Conservation (phyloP, 2,113 vertebrate genomes). For the Microcebus murinus region DNA sequence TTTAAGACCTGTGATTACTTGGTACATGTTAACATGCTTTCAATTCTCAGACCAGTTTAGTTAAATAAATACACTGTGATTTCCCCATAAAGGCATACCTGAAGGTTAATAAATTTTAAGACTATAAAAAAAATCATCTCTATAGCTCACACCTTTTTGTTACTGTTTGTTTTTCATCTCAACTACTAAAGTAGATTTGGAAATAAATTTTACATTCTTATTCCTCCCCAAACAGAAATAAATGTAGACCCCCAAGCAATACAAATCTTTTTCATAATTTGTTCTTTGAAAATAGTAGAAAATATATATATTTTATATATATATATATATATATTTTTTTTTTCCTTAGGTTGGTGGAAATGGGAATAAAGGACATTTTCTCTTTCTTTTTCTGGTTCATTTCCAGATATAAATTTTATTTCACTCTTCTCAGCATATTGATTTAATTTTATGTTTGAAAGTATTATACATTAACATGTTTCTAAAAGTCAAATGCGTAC, state of each 20-base stretch:
- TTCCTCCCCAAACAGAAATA: background rate
- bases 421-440: background rate
- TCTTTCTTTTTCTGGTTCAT: background rate
- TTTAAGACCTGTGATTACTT: constrained; percentile 52
- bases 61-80: background rate
- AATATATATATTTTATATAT: background rate
- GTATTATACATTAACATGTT: background rate
- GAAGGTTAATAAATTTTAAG: background rate
- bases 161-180: background rate
- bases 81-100: background rate
- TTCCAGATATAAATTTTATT: constrained; percentile 20
- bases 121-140: background rate
- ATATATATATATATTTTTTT: background rate
- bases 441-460: background rate
- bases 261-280: background rate
- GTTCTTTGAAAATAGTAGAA: background rate
- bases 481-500: background rate
- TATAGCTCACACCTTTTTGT: background rate
- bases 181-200: background rate
- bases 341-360: background rate
- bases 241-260: background rate
- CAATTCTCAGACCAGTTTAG: background rate
- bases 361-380: background rate
- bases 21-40: background rate
- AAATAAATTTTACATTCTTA: background rate